phyloP scores from a whole-genome alignment of 2,113 vertebrate genomes.

The Spilogale gracilis region DNA sequence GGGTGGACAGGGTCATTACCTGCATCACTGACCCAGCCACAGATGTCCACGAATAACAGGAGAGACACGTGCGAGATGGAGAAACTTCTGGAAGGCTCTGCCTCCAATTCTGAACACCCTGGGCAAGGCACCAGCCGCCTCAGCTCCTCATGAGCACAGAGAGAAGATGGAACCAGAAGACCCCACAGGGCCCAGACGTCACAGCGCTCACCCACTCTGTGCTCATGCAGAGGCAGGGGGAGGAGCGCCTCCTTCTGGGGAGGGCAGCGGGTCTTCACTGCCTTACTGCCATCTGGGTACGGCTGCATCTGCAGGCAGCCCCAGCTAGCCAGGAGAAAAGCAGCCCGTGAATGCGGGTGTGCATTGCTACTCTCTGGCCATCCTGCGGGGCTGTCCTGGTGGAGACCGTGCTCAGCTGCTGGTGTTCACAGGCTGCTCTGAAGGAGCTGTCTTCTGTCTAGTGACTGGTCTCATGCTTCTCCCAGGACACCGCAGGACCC shows the following conservation, averaged over 20 bases:
- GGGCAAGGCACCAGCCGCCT: not conserved
- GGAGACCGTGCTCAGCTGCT: fast-evolving
- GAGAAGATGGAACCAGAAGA: not conserved
- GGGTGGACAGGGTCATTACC: fast-evolving
- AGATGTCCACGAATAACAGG: fast-evolving
- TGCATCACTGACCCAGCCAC: no score
- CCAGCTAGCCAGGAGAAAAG: not conserved
- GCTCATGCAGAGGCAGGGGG: no score
- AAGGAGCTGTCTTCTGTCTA: not conserved
- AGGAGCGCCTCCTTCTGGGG: fast-evolving
- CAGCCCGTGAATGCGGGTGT: fast-evolving
- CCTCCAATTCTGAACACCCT: not conserved
- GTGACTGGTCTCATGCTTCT: not conserved
- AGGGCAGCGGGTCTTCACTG: fast-evolving
- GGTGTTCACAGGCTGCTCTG: not conserved
- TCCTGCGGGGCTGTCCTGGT: fast-evolving
- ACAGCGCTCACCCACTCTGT: fast-evolving
- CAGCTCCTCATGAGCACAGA: not conserved
- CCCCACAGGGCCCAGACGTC: not conserved
- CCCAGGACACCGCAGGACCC: not conserved
- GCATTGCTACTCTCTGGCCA: fast-evolving
- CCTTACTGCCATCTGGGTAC: fast-evolving
- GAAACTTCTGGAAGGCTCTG: not conserved
- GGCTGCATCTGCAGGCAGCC: fast-evolving
- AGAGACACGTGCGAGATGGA: not conserved